Conservation (phyloP, 2,113 vertebrate species). For the Eulemur macaco region DNA sequence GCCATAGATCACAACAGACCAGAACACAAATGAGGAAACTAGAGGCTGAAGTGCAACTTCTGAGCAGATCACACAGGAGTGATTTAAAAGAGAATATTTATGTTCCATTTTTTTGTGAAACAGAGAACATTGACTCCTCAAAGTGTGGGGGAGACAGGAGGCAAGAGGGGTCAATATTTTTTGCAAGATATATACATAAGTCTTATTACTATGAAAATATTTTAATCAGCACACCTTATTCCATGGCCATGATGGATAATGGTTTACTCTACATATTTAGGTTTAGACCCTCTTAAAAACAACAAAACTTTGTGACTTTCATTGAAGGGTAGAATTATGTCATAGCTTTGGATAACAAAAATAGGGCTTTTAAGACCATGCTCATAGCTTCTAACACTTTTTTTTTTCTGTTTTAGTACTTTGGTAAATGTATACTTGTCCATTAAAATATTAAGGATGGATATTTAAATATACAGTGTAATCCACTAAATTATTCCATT, state of each 20-base stretch:
- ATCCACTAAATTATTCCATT: not conserved
- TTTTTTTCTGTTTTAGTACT: not conserved
- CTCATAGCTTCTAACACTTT: not conserved
- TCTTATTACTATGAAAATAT: not conserved
- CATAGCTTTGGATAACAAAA: not conserved
- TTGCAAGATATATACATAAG: not conserved
- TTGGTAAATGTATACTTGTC: not conserved
- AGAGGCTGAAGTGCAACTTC: not conserved
- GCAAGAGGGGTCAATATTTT: not conserved
- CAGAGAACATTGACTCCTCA: not conserved
- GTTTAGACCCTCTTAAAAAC: not conserved
- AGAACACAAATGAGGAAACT: not conserved
- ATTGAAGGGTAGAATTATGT: not conserved
- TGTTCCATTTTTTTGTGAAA: not conserved
- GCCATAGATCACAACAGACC: not conserved
- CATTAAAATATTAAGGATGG: not conserved
- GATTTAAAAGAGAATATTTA: not conserved
- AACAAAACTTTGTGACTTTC: not conserved
- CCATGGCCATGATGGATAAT: not conserved
- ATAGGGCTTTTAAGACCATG: not conserved
- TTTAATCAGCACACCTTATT: not conserved
- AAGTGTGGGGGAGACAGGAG: rapidly evolving
- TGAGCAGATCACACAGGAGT: not conserved
- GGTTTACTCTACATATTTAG: not conserved
- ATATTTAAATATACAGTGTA: not conserved